Percentiles rank a stretch among this genome's conserved stretches.
phyloP scores from a whole-genome alignment of 2,113 vertebrate species.

The Pongo abelii region DNA sequence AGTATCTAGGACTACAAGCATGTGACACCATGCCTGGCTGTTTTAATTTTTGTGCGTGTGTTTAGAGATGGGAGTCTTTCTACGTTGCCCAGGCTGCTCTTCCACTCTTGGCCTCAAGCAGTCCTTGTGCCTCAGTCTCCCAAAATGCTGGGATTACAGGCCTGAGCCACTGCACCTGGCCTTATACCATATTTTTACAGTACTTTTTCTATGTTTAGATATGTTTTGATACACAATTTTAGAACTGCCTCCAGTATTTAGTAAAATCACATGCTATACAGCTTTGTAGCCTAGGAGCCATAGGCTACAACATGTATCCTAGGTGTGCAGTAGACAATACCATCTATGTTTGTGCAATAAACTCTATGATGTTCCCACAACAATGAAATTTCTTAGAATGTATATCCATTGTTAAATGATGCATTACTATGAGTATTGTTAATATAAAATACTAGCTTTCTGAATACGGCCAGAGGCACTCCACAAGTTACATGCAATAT shows the following conservation, averaged over 20 bases:
- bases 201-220: background rate
- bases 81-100: too few species aligned
- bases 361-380: background rate
- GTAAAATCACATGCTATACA: background rate
- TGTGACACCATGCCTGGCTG: too few species aligned
- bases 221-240: background rate
- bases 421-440: background rate
- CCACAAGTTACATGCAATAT: slow-evolving; percentile 15
- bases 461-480: background rate
- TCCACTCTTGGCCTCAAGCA: too few species aligned
- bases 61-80: too few species aligned
- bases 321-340: background rate
- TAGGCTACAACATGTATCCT: background rate
- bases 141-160: too few species aligned
- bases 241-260: background rate
- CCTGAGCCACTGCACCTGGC: too few species aligned
- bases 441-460: slow-evolving; percentile 14
- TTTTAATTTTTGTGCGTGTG: too few species aligned
- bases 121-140: too few species aligned
- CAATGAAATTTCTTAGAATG: background rate
- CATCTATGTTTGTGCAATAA: background rate
- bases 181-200: background rate
- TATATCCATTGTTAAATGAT: background rate
- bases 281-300: background rate
- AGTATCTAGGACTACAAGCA: too few species aligned